Base-by-base conservation (phyloP, 2,113 vertebrate genomes). In the Apodemus speciosus region DNA sequence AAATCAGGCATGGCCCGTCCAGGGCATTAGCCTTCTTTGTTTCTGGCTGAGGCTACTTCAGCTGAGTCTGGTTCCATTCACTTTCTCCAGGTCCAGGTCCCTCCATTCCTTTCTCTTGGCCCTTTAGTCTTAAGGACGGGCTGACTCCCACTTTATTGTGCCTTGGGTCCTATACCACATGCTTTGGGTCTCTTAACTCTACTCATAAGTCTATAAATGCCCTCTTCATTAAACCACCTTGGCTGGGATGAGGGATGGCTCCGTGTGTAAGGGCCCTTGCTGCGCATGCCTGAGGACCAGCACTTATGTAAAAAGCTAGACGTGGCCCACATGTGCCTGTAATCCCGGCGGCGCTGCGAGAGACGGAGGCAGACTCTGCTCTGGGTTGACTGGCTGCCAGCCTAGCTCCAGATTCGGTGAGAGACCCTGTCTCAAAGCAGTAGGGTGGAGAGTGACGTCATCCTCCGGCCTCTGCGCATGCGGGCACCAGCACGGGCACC, bases 11-110 rank as follows among this genome's bases (percentile, higher is more conserved):
- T 88, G 77, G 56, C 40, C 43, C 38, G 0, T 23, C 2, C 11
- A 2, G n/a, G 14, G 35, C 51, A 40, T 18, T 5, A 46, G 40
- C 9, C 3, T 18, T 7, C 8, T 56, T 4, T 6, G 9, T 3
- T 40, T 21, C 32, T 4, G 9, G 72, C 1, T 27, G 71, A 3
- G 2, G 2, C 38, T 2, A 0, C 9, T 25, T 32, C 38, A 46
- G 9, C 15, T 18, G 23, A 1, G 15, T 18, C n/a, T 32, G 0
- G 3, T 9, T 62, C 40, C 30, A 0, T 5, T 23, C 0, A 4
- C 83, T 68, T 5, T 11, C 13, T 51, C 43, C 2, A 23, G 53
- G 20, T 46, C 40, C 51, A 7, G 1, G 6, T 0, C 1, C 6
- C 3, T 2, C 9, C 9, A 2, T n/a, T 3, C 35, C 35, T 85